Evolutionary conservation across 2,888 invertebrate species (phyloP).

Genomic region (Meandrusa payeni): DNA sequence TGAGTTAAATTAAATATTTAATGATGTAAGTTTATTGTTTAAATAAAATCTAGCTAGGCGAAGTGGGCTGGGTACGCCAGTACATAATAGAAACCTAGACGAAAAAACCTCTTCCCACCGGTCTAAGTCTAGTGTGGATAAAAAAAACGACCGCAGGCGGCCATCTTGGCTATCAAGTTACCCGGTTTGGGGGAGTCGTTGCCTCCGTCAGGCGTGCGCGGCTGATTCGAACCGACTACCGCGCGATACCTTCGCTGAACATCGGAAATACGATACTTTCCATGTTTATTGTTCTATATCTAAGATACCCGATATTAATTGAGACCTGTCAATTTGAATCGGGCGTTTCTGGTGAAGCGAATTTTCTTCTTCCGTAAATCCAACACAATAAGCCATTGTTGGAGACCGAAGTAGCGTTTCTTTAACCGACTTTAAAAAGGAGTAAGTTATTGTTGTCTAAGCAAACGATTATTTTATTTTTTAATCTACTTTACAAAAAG

Average conservation of each 20-base stretch:
- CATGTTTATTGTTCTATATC: constrained; percentile 6
- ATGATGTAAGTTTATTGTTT: too few relatives aligned
- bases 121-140: constrained; percentile 13
- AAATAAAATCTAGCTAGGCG: too few relatives aligned
- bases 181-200: constrained; percentile 3
- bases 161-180: constrained; percentile 18
- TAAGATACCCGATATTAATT: constrained; percentile 15
- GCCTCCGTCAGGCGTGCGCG: constrained; percentile 5
- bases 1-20: too few relatives aligned
- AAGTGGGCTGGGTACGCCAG: too few relatives aligned
- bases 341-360: background rate
- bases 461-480: too few relatives aligned
- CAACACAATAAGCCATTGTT: too few relatives aligned
- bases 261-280: constrained; percentile 13
- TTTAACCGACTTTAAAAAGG: too few relatives aligned
- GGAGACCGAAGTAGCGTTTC: too few relatives aligned
- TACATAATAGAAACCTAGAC: too few relatives aligned
- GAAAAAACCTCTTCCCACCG: constrained; percentile 2
- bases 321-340: background rate
- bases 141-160: constrained; percentile 4
- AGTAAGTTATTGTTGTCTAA: too few relatives aligned
- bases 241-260: constrained; percentile 1
- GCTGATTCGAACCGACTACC: constrained; percentile 17
- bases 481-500: too few relatives aligned
- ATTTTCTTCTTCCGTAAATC: too few relatives aligned